phyloP scores from a whole-genome alignment of 2,888 invertebrate species.

The Mythimna albipuncta region DNA sequence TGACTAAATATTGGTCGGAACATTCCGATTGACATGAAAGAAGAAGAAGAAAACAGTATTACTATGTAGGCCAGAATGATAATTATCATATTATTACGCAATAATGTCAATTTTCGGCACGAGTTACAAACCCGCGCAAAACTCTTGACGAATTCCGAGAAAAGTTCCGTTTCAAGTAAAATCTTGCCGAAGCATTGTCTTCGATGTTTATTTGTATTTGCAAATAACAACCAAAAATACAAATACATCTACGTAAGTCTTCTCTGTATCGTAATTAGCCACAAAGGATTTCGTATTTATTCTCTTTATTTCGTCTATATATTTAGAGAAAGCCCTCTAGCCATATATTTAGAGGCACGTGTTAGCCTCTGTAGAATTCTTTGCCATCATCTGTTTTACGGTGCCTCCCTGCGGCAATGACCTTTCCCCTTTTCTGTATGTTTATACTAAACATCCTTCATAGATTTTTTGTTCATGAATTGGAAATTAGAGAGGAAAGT shows the following conservation, averaged over 20 bases:
- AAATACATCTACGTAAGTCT: neutral
- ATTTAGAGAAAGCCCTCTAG: constrained; percentile 34
- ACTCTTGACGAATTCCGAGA: neutral
- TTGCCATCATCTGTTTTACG: constrained; percentile 63
- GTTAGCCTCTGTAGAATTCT: constrained; percentile 53
- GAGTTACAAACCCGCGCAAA: neutral
- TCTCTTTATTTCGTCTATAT: constrained; percentile 35
- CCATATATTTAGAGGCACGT: constrained; percentile 38
- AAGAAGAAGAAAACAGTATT: too few species aligned
- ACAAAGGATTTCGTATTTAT: constrained; percentile 33
- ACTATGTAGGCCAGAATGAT: too few species aligned
- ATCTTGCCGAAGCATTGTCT: too few species aligned
- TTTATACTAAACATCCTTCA: constrained; percentile 51
- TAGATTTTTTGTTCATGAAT: constrained; percentile 40
- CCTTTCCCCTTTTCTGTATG: constrained; percentile 58
- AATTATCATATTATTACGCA: neutral
- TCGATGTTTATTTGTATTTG: too few species aligned
- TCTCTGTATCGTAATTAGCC: constrained; percentile 30
- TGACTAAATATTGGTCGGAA: too few species aligned
- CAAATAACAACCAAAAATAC: neutral
- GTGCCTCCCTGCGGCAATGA: constrained; percentile 65
- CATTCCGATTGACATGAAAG: too few species aligned
- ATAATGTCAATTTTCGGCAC: neutral
- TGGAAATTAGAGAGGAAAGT: constrained; percentile 27
- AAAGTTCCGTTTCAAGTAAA: too few species aligned